Conservation (phyloP, 2,113 vertebrate species). For the Corynorhinus townsendii region DNA sequence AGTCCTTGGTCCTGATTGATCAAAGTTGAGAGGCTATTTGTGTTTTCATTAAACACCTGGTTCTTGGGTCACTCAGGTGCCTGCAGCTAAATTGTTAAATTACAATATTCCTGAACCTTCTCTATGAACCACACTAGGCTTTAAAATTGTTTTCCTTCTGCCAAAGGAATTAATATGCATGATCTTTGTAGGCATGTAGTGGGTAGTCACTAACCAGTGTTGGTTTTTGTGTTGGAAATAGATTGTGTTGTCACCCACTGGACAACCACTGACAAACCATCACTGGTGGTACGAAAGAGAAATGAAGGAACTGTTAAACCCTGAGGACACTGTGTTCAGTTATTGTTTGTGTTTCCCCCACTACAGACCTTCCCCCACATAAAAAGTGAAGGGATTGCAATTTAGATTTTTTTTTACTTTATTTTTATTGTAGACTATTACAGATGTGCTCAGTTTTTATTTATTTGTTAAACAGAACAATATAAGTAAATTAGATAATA, state of each 20-base stretch:
- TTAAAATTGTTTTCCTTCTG: constrained; percentile 23
- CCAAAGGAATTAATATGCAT: background rate
- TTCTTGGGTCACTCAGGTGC: background rate
- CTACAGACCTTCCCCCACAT: no score
- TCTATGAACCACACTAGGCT: background rate
- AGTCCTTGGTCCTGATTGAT: background rate
- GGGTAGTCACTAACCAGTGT: background rate
- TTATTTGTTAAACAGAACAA: constrained; percentile 23
- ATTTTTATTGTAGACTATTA: no score
- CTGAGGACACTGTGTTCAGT: background rate
- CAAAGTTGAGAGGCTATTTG: background rate
- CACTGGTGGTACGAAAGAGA: background rate
- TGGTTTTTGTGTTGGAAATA: constrained; percentile 19
- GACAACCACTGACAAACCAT: background rate
- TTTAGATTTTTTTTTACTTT: no score
- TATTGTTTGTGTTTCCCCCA: background rate
- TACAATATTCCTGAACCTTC: background rate
- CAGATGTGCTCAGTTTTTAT: background rate
- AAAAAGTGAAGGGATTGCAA: no score
- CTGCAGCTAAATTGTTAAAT: background rate
- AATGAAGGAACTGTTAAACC: background rate
- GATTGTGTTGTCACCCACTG: background rate
- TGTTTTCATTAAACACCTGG: background rate
- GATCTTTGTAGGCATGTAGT: background rate
- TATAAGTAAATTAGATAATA: background rate